These are phyloP conservation scores for Rugalucina vietnamica DNA, from an alignment of 2,888 invertebrate genomes.

Conservation along the genomic window DNA sequence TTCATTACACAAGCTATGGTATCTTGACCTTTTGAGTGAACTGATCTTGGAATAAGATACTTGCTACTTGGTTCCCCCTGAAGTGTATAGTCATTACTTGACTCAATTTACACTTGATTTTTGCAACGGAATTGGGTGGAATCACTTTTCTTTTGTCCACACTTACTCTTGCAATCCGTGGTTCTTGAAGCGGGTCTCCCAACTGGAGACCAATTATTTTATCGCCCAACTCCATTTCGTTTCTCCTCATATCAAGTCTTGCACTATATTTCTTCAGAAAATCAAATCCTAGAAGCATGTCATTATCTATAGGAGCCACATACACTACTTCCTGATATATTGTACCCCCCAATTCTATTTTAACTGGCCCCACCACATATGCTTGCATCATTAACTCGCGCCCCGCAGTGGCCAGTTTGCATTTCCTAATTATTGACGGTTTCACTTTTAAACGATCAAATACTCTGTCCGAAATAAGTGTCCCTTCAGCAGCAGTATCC, in stretches of 20 bases:
- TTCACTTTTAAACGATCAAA: background rate
- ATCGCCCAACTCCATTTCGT: background rate
- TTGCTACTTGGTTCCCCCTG: too few species aligned
- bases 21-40: too few species aligned
- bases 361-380: background rate
- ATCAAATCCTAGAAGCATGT: constrained; percentile 21
- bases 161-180: background rate
- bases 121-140: background rate
- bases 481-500: background rate
- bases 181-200: background rate
- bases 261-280: background rate
- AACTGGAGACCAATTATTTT: background rate
- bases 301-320: constrained; percentile 1
- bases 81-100: background rate
- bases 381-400: background rate
- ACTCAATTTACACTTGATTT: background rate
- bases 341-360: background rate
- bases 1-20: too few species aligned
- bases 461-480: background rate
- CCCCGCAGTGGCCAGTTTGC: background rate
- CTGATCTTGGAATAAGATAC: too few species aligned
- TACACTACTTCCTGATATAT: background rate
- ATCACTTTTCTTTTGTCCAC: background rate
- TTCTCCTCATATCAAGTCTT: background rate
- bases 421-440: background rate